Evolutionary conservation across 2,797 vertebrate genomes (phyloP).

Genomic region (Vireo griseus): DNA sequence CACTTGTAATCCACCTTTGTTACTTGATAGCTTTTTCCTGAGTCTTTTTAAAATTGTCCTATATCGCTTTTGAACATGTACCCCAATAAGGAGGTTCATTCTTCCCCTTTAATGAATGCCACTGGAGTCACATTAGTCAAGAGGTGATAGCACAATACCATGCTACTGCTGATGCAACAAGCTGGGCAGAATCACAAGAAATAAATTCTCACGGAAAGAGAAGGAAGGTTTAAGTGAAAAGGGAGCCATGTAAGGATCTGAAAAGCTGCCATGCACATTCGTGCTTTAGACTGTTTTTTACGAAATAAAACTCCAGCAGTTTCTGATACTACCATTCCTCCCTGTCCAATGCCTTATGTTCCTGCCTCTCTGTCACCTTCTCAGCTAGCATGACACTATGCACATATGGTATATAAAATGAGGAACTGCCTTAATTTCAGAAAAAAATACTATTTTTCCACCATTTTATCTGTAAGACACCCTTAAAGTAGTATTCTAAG

Average conservation of each 20-base stretch:
- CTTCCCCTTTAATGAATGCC: not conserved
- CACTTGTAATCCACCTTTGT: not conserved
- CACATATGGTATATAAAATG: rapidly evolving
- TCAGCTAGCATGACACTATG: not conserved
- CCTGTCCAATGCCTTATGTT: not conserved
- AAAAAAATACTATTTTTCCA: not conserved
- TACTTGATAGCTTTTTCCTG: not conserved
- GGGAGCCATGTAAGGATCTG: not conserved
- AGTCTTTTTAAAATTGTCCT: rapidly evolving
- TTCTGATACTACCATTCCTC: not conserved
- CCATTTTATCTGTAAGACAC: not conserved
- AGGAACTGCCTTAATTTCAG: not conserved
- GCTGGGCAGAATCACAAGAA: not conserved
- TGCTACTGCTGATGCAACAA: not conserved
- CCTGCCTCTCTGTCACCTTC: not conserved
- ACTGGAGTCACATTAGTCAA: not conserved
- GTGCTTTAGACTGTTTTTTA: not conserved
- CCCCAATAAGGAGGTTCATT: not conserved
- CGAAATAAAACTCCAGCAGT: not conserved
- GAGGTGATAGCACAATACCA: not conserved
- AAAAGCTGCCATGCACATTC: not conserved
- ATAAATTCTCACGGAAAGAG: not conserved
- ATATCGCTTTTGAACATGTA: rapidly evolving
- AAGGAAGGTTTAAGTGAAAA: not conserved
- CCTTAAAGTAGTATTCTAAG: not conserved